Conservation (phyloP, 2,888 invertebrate species). For the Patella caerulea region DNA sequence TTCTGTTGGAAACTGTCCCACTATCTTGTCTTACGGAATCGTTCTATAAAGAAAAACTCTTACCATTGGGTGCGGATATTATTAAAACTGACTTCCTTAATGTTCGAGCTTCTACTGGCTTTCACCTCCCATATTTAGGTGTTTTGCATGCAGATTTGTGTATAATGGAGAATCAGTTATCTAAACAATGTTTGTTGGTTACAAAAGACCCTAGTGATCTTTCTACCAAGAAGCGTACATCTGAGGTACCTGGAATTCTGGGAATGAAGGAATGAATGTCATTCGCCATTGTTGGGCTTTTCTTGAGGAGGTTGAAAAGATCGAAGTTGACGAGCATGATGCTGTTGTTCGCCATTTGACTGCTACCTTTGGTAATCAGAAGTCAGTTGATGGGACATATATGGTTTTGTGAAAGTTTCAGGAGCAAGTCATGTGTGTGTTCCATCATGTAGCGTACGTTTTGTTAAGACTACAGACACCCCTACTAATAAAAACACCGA, state of each 20-base stretch:
- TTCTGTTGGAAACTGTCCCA: no score
- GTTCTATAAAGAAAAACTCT: no score
- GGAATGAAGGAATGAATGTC: neutral
- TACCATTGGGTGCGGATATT: no score
- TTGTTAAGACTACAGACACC: neutral
- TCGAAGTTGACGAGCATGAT: no score
- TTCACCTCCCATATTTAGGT: neutral
- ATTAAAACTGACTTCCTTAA: neutral
- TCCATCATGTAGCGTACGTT: neutral
- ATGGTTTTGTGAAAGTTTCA: neutral
- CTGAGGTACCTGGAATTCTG: neutral
- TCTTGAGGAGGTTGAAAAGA: neutral
- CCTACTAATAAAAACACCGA: neutral
- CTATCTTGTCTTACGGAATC: no score
- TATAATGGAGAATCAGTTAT: neutral
- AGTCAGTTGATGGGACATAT: neutral
- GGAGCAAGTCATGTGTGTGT: neutral
- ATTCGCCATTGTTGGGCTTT: neutral
- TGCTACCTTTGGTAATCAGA: no score
- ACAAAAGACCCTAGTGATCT: neutral
- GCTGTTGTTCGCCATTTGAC: no score
- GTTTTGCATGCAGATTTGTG: neutral
- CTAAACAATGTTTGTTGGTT: slow-evolving; percentile 1
- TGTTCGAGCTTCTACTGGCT: neutral
- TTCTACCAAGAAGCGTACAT: neutral